Conservation (phyloP, 2,797 vertebrate species). For the Acrocephalus scirpaceus region DNA sequence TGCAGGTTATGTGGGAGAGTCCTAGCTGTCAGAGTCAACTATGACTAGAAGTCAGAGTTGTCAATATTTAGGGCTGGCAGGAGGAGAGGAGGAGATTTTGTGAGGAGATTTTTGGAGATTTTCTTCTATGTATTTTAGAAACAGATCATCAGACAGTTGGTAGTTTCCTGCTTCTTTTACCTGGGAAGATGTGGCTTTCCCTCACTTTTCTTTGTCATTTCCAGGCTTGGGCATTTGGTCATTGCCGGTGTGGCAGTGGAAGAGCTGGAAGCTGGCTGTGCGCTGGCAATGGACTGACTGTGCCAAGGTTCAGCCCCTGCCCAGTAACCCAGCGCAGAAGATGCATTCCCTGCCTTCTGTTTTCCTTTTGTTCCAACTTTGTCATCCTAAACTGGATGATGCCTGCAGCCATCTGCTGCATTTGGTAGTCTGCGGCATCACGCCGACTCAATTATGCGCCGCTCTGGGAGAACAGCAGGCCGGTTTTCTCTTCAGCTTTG, state of each 20-base stretch:
- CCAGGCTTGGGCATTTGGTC: neutral
- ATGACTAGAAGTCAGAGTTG: neutral
- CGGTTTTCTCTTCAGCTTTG: neutral
- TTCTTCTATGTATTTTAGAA: neutral
- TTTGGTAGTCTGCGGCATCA: conserved; percentile 9
- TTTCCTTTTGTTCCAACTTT: conserved; percentile 58
- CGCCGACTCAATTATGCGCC: conserved; percentile 23
- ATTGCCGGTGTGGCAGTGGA: rapidly evolving
- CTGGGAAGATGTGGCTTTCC: neutral
- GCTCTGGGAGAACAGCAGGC: conserved; percentile 47
- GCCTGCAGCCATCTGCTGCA: conserved; percentile 60
- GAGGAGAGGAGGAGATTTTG: neutral
- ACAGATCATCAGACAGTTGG: neutral
- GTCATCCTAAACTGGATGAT: conserved; percentile 68
- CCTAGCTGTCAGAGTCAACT: neutral
- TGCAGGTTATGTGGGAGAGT: neutral
- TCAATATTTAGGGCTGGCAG: neutral
- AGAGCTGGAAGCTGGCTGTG: neutral
- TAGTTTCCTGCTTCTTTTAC: neutral
- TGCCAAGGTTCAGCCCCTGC: neutral
- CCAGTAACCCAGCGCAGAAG: neutral
- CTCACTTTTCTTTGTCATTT: neutral
- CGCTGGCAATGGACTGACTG: rapidly evolving
- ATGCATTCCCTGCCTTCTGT: conserved; percentile 43
- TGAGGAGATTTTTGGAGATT: neutral